phyloP scores from a whole-genome alignment of 2,888 invertebrate genomes.

The Tetragonisca angustula region DNA sequence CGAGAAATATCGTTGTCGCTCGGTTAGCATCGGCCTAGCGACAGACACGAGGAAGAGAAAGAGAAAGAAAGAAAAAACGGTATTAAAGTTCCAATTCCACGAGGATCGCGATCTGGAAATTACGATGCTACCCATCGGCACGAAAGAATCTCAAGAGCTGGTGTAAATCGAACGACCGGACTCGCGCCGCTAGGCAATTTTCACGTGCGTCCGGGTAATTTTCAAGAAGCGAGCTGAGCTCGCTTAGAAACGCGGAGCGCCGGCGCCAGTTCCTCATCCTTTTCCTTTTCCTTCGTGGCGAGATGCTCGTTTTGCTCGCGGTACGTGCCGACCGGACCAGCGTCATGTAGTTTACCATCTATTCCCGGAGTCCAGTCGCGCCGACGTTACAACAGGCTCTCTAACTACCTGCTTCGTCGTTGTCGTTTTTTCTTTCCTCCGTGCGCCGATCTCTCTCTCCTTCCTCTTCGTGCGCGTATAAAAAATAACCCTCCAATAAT shows the following conservation, averaged over 20 bases:
- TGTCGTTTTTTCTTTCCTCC: constrained; percentile 10
- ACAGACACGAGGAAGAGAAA: not conserved
- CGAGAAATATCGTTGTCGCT: not conserved
- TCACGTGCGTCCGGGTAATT: constrained; percentile 78
- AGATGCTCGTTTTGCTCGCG: constrained; percentile 61
- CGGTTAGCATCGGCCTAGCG: not conserved
- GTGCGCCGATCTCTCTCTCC: constrained; percentile 14
- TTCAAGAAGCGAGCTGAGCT: constrained; percentile 68
- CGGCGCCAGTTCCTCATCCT: constrained; percentile 75
- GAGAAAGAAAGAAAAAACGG: no score
- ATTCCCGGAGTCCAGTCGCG: constrained; percentile 52
- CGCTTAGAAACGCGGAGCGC: constrained; percentile 74
- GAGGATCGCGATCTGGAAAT: constrained; percentile 50
- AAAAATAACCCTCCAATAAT: constrained; percentile 71
- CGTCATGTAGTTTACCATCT: constrained; percentile 55
- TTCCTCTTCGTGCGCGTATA: constrained; percentile 12
- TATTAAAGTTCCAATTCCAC: constrained; percentile 35
- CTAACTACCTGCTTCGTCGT: constrained; percentile 18
- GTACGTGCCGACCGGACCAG: constrained; percentile 49
- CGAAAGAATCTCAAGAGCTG: constrained; percentile 39
- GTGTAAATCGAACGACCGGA: constrained; percentile 50
- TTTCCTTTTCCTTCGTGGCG: constrained; percentile 67
- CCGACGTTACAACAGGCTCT: constrained; percentile 53
- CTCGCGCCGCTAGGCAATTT: constrained; percentile 70
- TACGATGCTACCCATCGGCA: not conserved